Base-by-base conservation (phyloP, 92 coral and sea anemone genomes). In the Phenganax subtilis region DNA sequence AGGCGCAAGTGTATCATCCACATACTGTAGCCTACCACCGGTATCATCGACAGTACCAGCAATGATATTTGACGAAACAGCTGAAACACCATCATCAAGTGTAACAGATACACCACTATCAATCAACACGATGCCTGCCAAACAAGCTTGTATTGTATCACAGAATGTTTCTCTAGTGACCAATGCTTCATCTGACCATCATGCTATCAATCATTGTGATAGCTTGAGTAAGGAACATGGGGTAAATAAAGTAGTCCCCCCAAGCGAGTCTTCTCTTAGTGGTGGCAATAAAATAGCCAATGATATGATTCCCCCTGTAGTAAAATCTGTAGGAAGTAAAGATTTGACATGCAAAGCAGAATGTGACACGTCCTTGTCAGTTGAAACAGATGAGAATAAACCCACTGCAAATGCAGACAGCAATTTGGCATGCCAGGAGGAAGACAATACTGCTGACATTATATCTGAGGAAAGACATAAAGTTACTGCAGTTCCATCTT, bases 111-210 rank as follows among this genome's bases (percentile, higher is more conserved):
- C 64, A 27, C 81, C 81, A 60, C 57, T 82, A 81, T 8, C 56
- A 58, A 67, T 63, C 76, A 52, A 12, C 44, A 67, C 28, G 54
- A 58, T 28, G 25, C 54, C 68, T 54, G 84, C 94, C 15, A 1
- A 75, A 15, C 51, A 54, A 61, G 80, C 37, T 53, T 44, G n/a
- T 20, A 53, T 81, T 27, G 31, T 64, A 72, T 29, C 85, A 29
- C 85, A 77, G 56, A 66, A 72, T 62, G 73, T 84, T 60, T 58
- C 84, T 29, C 54, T 84, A 20, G 88, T 88, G 52, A 85, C 79
- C 61, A 30, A 17, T 20, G 0, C 17, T 20, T 20, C 70, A 64
- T 37, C 73, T 9, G 20, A 68, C 30, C 6, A 27, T 30, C 20
- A 51, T 3, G 73, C 73, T 68, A 14, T 14, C 73, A 68, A 68